phyloP scores from a whole-genome alignment of 2,113 vertebrate genomes.

The Passerina amoena region DNA sequence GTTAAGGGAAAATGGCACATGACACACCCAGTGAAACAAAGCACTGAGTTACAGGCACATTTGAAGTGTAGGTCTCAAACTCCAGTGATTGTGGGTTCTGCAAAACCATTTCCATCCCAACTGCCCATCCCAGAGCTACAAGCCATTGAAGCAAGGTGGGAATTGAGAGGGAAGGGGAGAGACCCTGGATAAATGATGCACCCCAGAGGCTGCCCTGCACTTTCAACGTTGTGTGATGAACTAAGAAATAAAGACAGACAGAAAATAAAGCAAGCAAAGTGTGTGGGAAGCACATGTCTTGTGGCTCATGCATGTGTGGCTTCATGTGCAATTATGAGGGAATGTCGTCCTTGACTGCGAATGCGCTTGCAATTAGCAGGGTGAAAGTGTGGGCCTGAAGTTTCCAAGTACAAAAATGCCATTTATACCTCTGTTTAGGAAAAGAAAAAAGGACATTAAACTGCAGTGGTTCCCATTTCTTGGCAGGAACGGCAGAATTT shows the following conservation, averaged over 20 bases:
- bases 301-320: accelerated
- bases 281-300: background rate
- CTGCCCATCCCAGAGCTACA: background rate
- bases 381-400: background rate
- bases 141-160: background rate
- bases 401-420: background rate
- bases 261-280: background rate
- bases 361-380: background rate
- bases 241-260: background rate
- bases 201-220: background rate
- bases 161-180: background rate
- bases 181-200: background rate
- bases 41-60: background rate
- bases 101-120: background rate
- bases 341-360: background rate
- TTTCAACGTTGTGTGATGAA: background rate
- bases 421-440: background rate
- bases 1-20: conserved; percentile 1
- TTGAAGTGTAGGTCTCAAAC: background rate
- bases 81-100: background rate
- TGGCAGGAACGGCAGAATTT: conserved; percentile 13
- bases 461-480: background rate
- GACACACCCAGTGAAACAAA: conserved; percentile 4
- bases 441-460: background rate
- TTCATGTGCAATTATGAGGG: background rate